Conservation (phyloP, 2,888 invertebrate species). For the Norana najaformis region DNA sequence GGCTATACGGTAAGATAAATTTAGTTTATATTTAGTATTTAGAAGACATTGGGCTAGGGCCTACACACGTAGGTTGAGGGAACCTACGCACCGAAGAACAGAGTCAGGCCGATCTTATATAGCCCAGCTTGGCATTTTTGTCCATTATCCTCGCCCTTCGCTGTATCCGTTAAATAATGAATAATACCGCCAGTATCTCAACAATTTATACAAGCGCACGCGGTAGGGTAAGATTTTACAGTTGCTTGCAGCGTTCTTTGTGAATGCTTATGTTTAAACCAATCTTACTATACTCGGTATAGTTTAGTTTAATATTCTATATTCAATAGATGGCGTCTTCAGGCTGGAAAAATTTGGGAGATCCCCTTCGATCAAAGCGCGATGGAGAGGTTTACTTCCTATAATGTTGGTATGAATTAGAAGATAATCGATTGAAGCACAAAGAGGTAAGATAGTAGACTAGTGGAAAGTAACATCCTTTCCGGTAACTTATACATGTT, state of each 20-base stretch:
- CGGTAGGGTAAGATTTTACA: neutral
- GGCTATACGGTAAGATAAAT: too few relatives aligned
- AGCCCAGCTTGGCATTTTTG: too few relatives aligned
- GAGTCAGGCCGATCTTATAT: too few relatives aligned
- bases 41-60: too few relatives aligned
- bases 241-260: neutral
- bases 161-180: neutral
- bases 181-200: neutral
- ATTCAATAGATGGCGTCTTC: neutral
- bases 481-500: neutral
- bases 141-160: neutral
- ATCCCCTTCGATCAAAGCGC: neutral
- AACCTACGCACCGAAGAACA: too few relatives aligned
- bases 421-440: neutral
- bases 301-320: neutral
- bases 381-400: neutral
- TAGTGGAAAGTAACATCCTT: neutral
- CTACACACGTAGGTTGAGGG: too few relatives aligned
- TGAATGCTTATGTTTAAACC: neutral
- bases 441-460: neutral
- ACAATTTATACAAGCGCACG: neutral
- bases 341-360: constrained; percentile 2
- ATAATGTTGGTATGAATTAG: neutral
- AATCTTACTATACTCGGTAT: neutral
- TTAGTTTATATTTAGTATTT: too few relatives aligned